Base-by-base conservation (phyloP, 2,888 invertebrate genomes). In the Sthenelais limicola region DNA sequence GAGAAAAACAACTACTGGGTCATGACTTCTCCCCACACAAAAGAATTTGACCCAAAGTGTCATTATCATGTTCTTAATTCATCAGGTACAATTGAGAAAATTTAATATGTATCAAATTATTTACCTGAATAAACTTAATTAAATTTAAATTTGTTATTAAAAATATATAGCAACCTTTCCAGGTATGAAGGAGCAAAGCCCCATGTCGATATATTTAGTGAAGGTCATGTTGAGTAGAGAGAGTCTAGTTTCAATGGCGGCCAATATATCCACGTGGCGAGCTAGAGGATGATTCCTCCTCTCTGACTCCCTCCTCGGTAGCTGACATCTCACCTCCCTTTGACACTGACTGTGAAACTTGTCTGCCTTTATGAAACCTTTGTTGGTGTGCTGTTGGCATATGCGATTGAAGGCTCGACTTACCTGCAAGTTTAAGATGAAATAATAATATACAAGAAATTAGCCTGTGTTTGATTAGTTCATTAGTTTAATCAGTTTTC, bases 171-270 rank as follows among this genome's bases (percentile, higher is more conserved):
- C n/a, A n/a, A 96, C 95, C 91, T 94, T 94, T 72, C 97, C 97
- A 0, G 97, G 96, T 83, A 97, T 96, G 83, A 97, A 97, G 85
- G 96, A 96, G 84, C 96, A 94, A 26, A 94, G 88, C 73, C 93
- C 92, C 47, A 91, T 90, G 79, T 96, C 95, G 35, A 96, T 94
- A 83, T 94, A 95, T 88, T 95, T 96, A 73, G 92, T 91, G 84
- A 94, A 97, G 0, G 96, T 96, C 95, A 97, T 96, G 48, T 93
- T 93, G 18, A 97, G 90, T 92, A 97, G 94, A 0, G 95, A 95
- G 68, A 97, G 92, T 30, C 97, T 90, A 0, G 96, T 96, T 88
- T 97, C 97, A 71, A 97, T 92, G 0, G 95, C 95, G 0, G 94
- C 93, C 35, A 97, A 89, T 79, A 96, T 94, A 82, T 96, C 96